Percentiles rank a stretch among this genome's conserved stretches.
Evolutionary conservation across 2,113 vertebrate species (phyloP).

Genomic region (Chaetodon trifascialis): DNA sequence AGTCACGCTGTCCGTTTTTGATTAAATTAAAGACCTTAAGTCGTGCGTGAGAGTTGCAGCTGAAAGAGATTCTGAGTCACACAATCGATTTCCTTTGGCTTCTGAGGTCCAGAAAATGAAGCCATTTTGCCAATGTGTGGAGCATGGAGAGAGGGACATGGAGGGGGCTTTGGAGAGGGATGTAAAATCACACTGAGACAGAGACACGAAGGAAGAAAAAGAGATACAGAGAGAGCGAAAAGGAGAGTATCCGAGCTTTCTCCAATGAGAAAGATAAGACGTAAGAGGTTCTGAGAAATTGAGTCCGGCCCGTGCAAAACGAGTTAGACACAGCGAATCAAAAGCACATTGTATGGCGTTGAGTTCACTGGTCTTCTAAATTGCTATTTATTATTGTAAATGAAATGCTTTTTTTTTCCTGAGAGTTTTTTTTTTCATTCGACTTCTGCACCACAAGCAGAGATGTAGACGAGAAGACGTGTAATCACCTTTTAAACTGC

Average conservation of each 20-base stretch:
- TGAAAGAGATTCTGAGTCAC: slow-evolving; percentile 53
- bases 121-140: slow-evolving; percentile 37
- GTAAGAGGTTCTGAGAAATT: slow-evolving; percentile 55
- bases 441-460: background rate
- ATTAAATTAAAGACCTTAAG: slow-evolving; percentile 72
- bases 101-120: slow-evolving; percentile 59
- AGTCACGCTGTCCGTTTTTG: slow-evolving; percentile 65
- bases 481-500: slow-evolving; percentile 6
- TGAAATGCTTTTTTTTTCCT: background rate
- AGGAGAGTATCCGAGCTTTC: slow-evolving; percentile 38
- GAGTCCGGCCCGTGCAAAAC: slow-evolving; percentile 46
- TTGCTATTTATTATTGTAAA: slow-evolving; percentile 35
- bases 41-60: slow-evolving; percentile 42
- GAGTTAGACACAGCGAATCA: slow-evolving; percentile 47
- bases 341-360: slow-evolving; percentile 35
- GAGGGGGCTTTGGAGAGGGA: slow-evolving; percentile 38
- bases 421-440: background rate
- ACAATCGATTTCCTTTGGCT: slow-evolving; percentile 68
- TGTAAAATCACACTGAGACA: slow-evolving; percentile 56
- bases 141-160: slow-evolving; percentile 26
- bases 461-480: background rate
- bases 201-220: slow-evolving; percentile 1
- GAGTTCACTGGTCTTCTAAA: slow-evolving; percentile 36
- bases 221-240: slow-evolving; percentile 14
- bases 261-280: slow-evolving; percentile 58